Conservation (phyloP, 1,140 invertebrate genomes). For the Leptopilina clavipes region DNA sequence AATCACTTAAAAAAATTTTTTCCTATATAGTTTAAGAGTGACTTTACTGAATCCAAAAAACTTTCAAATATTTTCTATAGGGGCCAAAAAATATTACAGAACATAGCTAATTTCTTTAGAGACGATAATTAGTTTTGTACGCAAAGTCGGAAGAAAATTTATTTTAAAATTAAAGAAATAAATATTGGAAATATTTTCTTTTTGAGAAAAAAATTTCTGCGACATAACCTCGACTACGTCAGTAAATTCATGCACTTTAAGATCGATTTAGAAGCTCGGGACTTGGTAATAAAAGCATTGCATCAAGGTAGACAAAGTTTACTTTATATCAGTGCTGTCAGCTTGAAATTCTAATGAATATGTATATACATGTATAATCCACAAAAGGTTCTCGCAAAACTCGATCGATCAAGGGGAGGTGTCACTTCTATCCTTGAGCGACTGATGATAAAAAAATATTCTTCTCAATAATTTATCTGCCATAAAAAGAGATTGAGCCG, state of each 20-base stretch:
- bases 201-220: not conserved
- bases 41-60: no score
- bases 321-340: conserved; percentile 6
- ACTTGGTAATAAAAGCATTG: conserved; percentile 11
- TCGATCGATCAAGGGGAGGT: conserved; percentile 23
- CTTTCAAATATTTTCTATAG: no score
- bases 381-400: not conserved
- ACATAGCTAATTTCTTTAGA: no score
- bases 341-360: conserved; percentile 19
- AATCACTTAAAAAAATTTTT: no score
- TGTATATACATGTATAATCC: conserved; percentile 9
- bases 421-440: conserved; percentile 20
- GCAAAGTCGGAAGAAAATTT: no score
- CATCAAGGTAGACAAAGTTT: not conserved
- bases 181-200: not conserved
- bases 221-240: not conserved
- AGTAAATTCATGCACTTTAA: not conserved
- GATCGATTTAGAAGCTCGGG: not conserved
- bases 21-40: no score
- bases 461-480: conserved; percentile 5
- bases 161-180: no score
- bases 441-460: conserved; percentile 23
- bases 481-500: not conserved
- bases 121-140: no score
- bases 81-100: no score